Conservation (phyloP, 2,888 invertebrate species). For the Galerucella nymphaeae region DNA sequence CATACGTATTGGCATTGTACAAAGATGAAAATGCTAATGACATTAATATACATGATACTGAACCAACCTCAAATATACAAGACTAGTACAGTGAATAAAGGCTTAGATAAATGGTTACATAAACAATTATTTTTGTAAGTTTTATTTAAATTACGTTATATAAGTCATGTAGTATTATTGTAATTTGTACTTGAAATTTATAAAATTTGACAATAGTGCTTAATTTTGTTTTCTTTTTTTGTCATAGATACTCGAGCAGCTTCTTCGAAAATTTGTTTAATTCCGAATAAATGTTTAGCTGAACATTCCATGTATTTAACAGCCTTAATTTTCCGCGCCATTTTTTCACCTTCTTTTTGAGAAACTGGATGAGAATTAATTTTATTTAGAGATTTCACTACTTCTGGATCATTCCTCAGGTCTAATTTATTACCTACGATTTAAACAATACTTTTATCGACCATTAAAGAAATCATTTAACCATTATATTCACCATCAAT, state of each 20-base stretch:
- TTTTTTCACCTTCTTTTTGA: slow-evolving; percentile 67
- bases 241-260: slow-evolving; percentile 64
- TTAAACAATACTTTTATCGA: not conserved
- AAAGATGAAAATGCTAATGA: too few relatives aligned
- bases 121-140: too few relatives aligned
- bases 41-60: too few relatives aligned
- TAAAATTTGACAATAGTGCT: slow-evolving; percentile 28
- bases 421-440: slow-evolving; percentile 72
- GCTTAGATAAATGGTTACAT: too few relatives aligned
- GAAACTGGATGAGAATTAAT: slow-evolving; percentile 68
- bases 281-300: slow-evolving; percentile 72
- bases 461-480: not conserved
- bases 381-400: slow-evolving; percentile 63
- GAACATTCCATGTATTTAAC: slow-evolving; percentile 72
- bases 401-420: slow-evolving; percentile 62
- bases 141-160: too few relatives aligned
- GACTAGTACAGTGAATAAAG: too few relatives aligned
- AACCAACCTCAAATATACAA: too few relatives aligned
- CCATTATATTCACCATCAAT: too few relatives aligned
- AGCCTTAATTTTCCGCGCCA: slow-evolving; percentile 71
- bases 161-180: too few relatives aligned
- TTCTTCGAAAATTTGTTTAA: slow-evolving; percentile 71
- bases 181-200: not conserved
- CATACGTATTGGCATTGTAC: too few relatives aligned
- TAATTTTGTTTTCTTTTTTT: slow-evolving; percentile 33